Conservation (phyloP, 92 coral and sea anemone species). For the Epizoanthus fatuus region DNA sequence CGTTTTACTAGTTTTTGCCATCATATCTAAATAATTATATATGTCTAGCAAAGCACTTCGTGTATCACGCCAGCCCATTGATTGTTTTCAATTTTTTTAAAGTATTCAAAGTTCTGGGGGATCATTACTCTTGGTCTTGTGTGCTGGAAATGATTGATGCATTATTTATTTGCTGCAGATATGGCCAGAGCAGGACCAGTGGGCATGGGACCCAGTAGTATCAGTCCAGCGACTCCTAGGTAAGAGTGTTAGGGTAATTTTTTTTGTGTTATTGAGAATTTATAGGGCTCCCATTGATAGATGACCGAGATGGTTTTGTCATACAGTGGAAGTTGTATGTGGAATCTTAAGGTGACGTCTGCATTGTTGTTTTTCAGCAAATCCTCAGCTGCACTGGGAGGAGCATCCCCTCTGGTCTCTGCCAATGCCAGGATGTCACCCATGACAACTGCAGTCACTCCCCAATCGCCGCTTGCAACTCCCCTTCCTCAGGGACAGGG, state of each 20-base stretch:
- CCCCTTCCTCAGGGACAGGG: slow-evolving; percentile 81
- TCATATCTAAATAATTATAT: no score
- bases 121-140: neutral
- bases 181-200: slow-evolving; percentile 97
- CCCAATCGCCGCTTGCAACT: slow-evolving; percentile 93
- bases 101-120: no score
- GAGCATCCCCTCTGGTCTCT: slow-evolving; percentile 79
- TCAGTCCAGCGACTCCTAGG: slow-evolving; percentile 86
- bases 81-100: no score
- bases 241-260: slow-evolving; percentile 42
- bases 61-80: no score
- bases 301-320: no score
- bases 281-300: no score
- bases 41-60: no score
- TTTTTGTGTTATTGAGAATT: neutral
- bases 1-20: no score
- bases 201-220: slow-evolving; percentile 81
- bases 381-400: slow-evolving; percentile 19
- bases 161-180: slow-evolving; percentile 60
- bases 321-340: neutral
- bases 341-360: neutral
- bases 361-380: neutral
- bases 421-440: slow-evolving; percentile 92
- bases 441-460: slow-evolving; percentile 73
- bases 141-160: neutral